A percentile compares a stretch with the other conserved stretches of the same genome.
phyloP scores from a whole-genome alignment of 2,888 invertebrate species.

The Temnothorax rugatulus region DNA sequence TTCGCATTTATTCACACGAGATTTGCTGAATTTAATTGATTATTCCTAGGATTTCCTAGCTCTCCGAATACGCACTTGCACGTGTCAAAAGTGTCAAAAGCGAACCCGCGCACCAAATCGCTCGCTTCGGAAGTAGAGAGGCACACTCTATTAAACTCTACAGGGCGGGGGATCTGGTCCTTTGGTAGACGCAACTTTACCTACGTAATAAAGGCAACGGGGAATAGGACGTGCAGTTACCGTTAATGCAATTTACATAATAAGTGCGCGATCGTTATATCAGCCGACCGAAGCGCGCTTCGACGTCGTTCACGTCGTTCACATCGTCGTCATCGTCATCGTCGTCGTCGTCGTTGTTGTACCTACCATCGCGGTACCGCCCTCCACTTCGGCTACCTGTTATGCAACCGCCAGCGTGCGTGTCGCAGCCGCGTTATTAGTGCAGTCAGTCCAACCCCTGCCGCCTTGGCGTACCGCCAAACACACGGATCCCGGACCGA shows the following conservation, averaged over 20 bases:
- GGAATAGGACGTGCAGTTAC: constrained; percentile 75
- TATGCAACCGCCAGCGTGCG: constrained; percentile 80
- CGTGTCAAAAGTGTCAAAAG: constrained; percentile 9
- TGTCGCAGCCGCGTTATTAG: constrained; percentile 76
- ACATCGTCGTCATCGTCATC: constrained; percentile 12
- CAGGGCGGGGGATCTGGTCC: too few species aligned
- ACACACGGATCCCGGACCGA: constrained; percentile 79
- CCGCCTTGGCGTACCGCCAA: constrained; percentile 81
- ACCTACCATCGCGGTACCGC: constrained; percentile 60
- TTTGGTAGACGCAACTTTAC: neutral
- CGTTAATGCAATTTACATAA: constrained; percentile 79
- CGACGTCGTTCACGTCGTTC: neutral
- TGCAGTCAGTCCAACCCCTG: constrained; percentile 81
- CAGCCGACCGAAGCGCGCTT: constrained; percentile 53
- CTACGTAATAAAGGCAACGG: constrained; percentile 26
- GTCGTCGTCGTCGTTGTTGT: neutral
- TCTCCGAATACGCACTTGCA: neutral
- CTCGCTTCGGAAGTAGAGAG: neutral
- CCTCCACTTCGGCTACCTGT: constrained; percentile 78
- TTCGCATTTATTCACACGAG: neutral
- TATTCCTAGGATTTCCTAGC: neutral
- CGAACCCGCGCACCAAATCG: neutral
- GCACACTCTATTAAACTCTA: neutral
- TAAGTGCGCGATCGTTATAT: constrained; percentile 72
- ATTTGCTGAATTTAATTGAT: neutral